Base-by-base conservation (phyloP, 2,888 invertebrate species). In the Lottia scabra region DNA sequence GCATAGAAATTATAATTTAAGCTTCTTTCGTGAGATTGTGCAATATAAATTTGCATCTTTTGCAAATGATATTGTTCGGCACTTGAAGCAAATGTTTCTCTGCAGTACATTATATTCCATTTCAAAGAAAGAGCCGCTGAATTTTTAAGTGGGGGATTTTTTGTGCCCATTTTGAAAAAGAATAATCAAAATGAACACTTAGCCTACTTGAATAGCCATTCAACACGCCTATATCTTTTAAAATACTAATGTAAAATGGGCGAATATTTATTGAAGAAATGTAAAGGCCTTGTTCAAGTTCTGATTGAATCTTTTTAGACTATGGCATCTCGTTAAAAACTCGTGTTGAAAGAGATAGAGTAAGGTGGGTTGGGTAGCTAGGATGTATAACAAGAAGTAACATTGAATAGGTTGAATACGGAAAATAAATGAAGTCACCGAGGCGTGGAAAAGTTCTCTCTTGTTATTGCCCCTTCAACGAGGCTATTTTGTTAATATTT, bases 101-200 rank as follows among this genome's bases (percentile, higher is more conserved):
- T 38, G 38, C 38, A 38, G 38, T 38, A 8, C 38, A 38, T 38
- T 38, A 38, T 38, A 38, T 38, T 38, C 38, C 5, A 6, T 38
- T 38, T 38, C 38, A 38, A 38, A 38, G 30, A 30, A 30, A 30
- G 38, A 38, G 38, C 38, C 38, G 38, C 38, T 38, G 38, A 38
- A 38, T 38, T 38, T 38, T 38, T 38, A 38, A 38, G 38, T 38
- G 38, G 38, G 38, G 38, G 38, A 38, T 38, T 38, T 38, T 38
- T 38, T 38, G 38, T 38, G 38, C 38, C 38, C 38, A 38, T 6
- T 38, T 38, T 38, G 8, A 56, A 56, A 56, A 56, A 23, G 19
- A 56, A 56, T 56, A 56, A 56, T 56, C 23, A 56, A 56, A 56
- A 56, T 56, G 56, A 56, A 56, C 56, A 56, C 56, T 56, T 56